Evolutionary conservation across 2,888 invertebrate genomes (phyloP).

Genomic region (Tetanocera ferruginea): DNA sequence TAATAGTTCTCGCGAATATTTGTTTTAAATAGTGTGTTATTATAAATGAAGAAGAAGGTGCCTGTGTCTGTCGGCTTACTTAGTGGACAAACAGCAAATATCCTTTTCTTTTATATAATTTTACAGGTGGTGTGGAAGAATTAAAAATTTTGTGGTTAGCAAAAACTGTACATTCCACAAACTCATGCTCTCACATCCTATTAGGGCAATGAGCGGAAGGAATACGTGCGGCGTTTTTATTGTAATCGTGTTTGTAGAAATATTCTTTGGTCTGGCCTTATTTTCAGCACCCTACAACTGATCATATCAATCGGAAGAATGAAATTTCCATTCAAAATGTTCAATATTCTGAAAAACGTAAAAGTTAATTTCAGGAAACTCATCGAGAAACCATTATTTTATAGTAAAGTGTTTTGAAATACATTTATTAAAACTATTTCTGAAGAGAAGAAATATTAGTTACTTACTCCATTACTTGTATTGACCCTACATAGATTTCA

Average conservation of each 20-base stretch:
- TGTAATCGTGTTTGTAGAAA: not conserved
- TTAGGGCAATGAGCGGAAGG: slow-evolving; percentile 16
- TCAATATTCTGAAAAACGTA: too few species aligned
- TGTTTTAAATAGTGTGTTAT: not conserved
- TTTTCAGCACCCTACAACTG: too few species aligned
- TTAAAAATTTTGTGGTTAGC: not conserved
- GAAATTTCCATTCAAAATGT: too few species aligned
- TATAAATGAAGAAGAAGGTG: slow-evolving; percentile 37
- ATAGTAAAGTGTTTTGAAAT: too few species aligned
- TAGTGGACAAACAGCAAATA: not conserved
- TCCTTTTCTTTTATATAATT: not conserved
- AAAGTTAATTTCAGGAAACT: too few species aligned
- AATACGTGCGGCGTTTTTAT: not conserved
- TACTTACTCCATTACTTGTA: too few species aligned
- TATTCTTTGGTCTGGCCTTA: not conserved
- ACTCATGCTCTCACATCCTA: slow-evolving; percentile 15
- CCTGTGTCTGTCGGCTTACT: slow-evolving; percentile 29
- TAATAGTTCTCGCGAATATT: too few species aligned
- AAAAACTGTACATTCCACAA: slow-evolving; percentile 10
- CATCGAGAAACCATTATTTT: too few species aligned
- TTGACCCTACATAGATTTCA: too few species aligned
- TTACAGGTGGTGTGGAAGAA: slow-evolving; percentile 23
- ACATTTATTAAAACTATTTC: too few species aligned
- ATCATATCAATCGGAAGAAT: too few species aligned
- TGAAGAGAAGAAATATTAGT: too few species aligned